A percentile compares a stretch with the other conserved stretches of the same genome.
phyloP scores from a whole-genome alignment of 2,888 invertebrate species.

The Argyresthia albistria region DNA sequence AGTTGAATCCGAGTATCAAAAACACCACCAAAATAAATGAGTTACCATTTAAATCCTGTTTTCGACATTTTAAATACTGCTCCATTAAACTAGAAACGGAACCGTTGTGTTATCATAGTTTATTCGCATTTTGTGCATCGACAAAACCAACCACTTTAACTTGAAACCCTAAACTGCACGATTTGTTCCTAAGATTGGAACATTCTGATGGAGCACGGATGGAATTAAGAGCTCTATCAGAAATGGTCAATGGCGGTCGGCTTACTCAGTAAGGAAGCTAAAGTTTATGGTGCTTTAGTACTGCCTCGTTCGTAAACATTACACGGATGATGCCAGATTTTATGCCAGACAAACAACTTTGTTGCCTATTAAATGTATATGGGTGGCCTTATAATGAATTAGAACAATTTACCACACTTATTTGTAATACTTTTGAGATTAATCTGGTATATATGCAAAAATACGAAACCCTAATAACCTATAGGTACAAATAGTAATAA shows the following conservation, averaged over 20 bases:
- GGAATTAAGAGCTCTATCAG: not conserved
- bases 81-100: no score
- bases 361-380: slow-evolving; percentile 3
- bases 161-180: no score
- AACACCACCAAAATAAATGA: not conserved
- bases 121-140: slow-evolving; percentile 9
- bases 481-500: no score
- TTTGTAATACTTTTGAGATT: no score
- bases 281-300: slow-evolving; percentile 52
- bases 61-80: no score
- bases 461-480: no score
- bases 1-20: not conserved
- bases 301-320: slow-evolving; percentile 41
- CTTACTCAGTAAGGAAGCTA: slow-evolving; percentile 47
- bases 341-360: not conserved
- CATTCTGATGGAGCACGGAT: no score
- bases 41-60: not conserved
- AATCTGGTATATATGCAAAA: no score
- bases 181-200: no score
- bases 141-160: no score
- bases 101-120: slow-evolving; percentile 53
- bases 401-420: no score
- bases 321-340: slow-evolving; percentile 11
- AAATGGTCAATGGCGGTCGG: slow-evolving; percentile 25
- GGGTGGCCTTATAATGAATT: not conserved